Conservation (phyloP, 2,888 invertebrate genomes). For the Ennomos erosarius region DNA sequence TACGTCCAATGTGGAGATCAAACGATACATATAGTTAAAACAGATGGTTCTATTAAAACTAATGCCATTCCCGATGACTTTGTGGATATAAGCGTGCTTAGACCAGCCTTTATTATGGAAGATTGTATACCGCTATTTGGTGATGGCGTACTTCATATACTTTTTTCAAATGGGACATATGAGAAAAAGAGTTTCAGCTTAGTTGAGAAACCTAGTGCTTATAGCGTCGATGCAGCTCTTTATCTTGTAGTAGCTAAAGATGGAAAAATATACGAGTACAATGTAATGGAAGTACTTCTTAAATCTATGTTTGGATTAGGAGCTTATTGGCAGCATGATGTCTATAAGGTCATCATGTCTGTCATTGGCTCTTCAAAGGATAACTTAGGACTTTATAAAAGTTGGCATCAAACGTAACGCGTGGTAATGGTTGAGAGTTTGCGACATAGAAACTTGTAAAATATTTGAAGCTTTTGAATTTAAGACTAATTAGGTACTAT, state of each 20-base stretch:
- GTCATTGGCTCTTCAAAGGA: conserved; percentile 30
- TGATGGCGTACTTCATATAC: conserved; percentile 58
- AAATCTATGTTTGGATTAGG: conserved; percentile 62
- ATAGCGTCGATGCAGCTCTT: conserved; percentile 66
- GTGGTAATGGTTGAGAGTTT: too few species aligned
- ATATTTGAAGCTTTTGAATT: too few species aligned
- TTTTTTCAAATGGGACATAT: conserved; percentile 62
- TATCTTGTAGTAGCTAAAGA: conserved; percentile 65
- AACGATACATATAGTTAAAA: conserved; percentile 56
- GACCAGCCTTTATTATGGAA: conserved; percentile 72
- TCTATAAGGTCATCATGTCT: conserved; percentile 62
- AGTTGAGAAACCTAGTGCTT: conserved; percentile 58
- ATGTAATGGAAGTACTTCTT: conserved; percentile 66
- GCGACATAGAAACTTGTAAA: too few species aligned
- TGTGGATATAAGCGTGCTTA: conserved; percentile 53
- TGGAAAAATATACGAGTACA: conserved; percentile 71
- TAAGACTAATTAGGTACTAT: too few species aligned
- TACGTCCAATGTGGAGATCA: conserved; percentile 60
- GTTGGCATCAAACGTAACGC: neutral
- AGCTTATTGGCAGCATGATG: conserved; percentile 50
- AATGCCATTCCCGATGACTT: conserved; percentile 59
- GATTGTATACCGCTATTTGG: conserved; percentile 65
- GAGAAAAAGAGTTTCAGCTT: conserved; percentile 63
- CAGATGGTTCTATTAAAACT: conserved; percentile 49
- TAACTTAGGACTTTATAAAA: conserved; percentile 1